A percentile compares a stretch with the other conserved stretches of the same genome.
These are phyloP conservation scores for Muschampia staudingeri DNA, from an alignment of 2,888 invertebrate species.

Conservation along the genomic window DNA sequence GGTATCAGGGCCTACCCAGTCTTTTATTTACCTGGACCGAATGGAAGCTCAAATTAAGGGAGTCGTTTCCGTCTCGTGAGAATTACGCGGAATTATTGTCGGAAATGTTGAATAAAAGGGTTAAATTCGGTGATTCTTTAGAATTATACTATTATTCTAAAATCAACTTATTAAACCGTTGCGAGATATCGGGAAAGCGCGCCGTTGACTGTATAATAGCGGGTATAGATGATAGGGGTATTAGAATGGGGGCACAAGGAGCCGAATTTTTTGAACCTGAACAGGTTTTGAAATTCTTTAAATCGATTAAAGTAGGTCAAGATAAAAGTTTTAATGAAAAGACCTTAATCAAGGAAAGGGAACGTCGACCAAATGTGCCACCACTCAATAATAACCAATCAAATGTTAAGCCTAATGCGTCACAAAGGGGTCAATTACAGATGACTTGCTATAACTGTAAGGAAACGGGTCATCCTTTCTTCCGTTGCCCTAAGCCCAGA, in stretches of 20 bases:
- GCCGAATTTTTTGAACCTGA: slow-evolving; percentile 58
- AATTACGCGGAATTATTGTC: slow-evolving; percentile 58
- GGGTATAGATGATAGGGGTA: slow-evolving; percentile 61
- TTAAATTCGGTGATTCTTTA: slow-evolving; percentile 56
- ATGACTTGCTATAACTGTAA: too few relatives aligned
- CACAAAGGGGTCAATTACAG: too few relatives aligned
- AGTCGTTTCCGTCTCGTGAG: slow-evolving; percentile 57
- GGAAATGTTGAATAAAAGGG: slow-evolving; percentile 59
- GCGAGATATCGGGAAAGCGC: slow-evolving; percentile 54
- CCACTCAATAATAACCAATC: too few relatives aligned
- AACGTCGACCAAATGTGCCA: too few relatives aligned
- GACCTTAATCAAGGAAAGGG: too few relatives aligned
- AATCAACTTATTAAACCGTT: slow-evolving; percentile 60
- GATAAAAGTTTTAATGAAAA: neutral
- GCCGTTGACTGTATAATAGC: slow-evolving; percentile 65
- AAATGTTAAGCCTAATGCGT: too few relatives aligned
- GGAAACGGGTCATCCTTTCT: neutral
- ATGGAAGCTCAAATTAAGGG: slow-evolving; percentile 59
- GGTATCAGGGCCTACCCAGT: slow-evolving; percentile 63
- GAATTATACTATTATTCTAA: slow-evolving; percentile 62
- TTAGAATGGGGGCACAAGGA: slow-evolving; percentile 64
- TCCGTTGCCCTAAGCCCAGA: too few relatives aligned
- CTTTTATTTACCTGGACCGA: slow-evolving; percentile 55
- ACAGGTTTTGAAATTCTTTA: slow-evolving; percentile 57
- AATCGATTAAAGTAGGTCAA: slow-evolving; percentile 46